These are phyloP conservation scores for Brachyistius frenatus DNA, from an alignment of 2,113 vertebrate species.

Conservation along the genomic window DNA sequence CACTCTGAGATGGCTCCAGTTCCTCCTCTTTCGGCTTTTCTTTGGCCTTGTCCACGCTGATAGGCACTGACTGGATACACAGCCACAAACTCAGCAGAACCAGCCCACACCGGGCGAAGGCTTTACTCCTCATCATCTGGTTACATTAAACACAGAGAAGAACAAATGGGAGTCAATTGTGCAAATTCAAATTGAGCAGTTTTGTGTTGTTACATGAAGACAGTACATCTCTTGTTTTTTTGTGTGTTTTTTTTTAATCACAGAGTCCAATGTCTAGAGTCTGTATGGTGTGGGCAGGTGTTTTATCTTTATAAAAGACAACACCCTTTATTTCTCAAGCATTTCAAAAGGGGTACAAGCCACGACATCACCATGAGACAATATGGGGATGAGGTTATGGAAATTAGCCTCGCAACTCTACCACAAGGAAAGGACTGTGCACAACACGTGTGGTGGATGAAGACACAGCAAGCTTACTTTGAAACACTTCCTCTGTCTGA, in stretches of 20 bases:
- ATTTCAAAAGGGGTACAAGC: background rate
- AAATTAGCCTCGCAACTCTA: slow-evolving; percentile 17
- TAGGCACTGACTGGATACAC: slow-evolving; percentile 88
- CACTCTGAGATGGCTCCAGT: slow-evolving; percentile 83
- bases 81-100: slow-evolving; percentile 83
- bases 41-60: slow-evolving; percentile 90
- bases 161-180: background rate
- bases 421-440: slow-evolving; percentile 5
- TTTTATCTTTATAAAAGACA: background rate
- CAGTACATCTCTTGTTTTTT: too few species aligned
- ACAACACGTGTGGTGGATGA: slow-evolving; percentile 29
- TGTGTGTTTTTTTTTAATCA: too few species aligned
- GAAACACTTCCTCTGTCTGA: background rate
- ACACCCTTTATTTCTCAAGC: slow-evolving; percentile 23
- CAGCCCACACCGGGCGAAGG: slow-evolving; percentile 74
- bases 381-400: background rate
- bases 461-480: background rate
- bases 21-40: slow-evolving; percentile 82
- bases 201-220: background rate
- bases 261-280: background rate
- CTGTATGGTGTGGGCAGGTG: background rate
- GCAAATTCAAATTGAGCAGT: background rate
- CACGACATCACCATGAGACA: background rate
- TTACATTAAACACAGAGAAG: slow-evolving; percentile 26
- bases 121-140: slow-evolving; percentile 85